phyloP scores from a whole-genome alignment of 1,140 invertebrate genomes.

The Sminthurides bifidus region DNA sequence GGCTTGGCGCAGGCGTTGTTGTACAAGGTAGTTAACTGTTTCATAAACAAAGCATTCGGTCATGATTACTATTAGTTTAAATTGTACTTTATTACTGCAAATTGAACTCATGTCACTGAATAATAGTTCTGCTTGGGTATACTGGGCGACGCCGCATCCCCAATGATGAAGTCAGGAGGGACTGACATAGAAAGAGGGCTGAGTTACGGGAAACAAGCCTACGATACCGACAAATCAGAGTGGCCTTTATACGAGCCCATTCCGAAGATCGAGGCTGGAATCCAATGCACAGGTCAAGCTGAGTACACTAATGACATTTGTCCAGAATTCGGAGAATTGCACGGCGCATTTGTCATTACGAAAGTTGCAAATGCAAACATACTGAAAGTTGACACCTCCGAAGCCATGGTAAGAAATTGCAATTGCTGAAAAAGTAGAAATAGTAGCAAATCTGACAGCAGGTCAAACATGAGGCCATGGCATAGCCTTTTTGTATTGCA shows the following conservation, averaged over 20 bases:
- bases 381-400: slow-evolving; percentile 33
- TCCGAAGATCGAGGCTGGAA: slow-evolving; percentile 39
- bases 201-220: slow-evolving; percentile 39
- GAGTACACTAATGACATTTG: slow-evolving; percentile 41
- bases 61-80: neutral
- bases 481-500: slow-evolving; percentile 16
- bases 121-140: slow-evolving; percentile 32
- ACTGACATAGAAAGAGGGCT: slow-evolving; percentile 29
- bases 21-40: slow-evolving; percentile 34
- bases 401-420: slow-evolving; percentile 33
- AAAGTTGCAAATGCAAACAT: slow-evolving; percentile 35
- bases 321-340: slow-evolving; percentile 35
- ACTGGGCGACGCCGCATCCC: slow-evolving; percentile 5
- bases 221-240: slow-evolving; percentile 36
- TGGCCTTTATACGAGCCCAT: slow-evolving; percentile 41
- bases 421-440: neutral
- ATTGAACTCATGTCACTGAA: neutral
- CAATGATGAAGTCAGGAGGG: slow-evolving; percentile 15
- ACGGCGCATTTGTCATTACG: slow-evolving; percentile 34
- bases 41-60: neutral
- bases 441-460: neutral
- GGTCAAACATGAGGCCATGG: slow-evolving; percentile 1
- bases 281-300: slow-evolving; percentile 40
- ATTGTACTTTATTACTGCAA: neutral
- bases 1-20: slow-evolving; percentile 37